A percentile compares a stretch with the other conserved stretches of the same genome.
These are phyloP conservation scores for Drosophila cognata DNA, from an alignment of 2,888 invertebrate species.

Conservation along the genomic window DNA sequence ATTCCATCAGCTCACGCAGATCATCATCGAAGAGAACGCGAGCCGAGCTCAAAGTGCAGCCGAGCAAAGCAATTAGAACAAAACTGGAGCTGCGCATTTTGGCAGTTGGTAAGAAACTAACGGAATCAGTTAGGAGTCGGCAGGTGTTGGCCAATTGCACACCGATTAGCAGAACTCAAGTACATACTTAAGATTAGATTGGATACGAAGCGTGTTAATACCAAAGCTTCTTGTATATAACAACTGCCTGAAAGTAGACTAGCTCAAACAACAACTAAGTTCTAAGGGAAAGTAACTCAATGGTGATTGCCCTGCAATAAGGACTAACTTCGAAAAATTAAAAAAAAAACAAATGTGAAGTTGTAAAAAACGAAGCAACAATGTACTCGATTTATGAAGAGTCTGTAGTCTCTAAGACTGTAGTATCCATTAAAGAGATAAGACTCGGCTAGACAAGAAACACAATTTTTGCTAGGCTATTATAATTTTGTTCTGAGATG, in stretches of 20 bases:
- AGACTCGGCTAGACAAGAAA: neutral
- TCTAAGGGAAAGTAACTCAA: neutral
- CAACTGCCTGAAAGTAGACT: conserved; percentile 60
- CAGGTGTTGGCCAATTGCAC: conserved; percentile 2
- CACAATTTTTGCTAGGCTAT: neutral
- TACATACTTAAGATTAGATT: conserved; percentile 59
- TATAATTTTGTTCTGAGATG: neutral
- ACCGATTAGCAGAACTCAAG: conserved; percentile 53
- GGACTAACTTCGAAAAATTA: neutral
- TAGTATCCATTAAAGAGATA: neutral
- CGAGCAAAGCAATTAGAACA: conserved; percentile 38
- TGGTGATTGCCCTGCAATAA: neutral
- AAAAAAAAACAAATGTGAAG: neutral
- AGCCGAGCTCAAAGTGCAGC: conserved; percentile 48
- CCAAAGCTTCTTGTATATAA: neutral
- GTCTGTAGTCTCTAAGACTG: too few species aligned
- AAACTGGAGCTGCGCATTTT: conserved; percentile 51
- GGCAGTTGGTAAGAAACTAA: conserved; percentile 31
- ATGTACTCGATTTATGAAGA: neutral
- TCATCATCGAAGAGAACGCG: conserved; percentile 76
- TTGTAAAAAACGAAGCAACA: neutral
- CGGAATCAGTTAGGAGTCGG: neutral
- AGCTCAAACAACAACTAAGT: neutral
- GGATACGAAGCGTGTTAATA: conserved; percentile 30
- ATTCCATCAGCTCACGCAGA: conserved; percentile 77